Evolutionary conservation across 2,113 vertebrate species (phyloP).

Genomic region (sheep (Ovis aries)): DNA sequence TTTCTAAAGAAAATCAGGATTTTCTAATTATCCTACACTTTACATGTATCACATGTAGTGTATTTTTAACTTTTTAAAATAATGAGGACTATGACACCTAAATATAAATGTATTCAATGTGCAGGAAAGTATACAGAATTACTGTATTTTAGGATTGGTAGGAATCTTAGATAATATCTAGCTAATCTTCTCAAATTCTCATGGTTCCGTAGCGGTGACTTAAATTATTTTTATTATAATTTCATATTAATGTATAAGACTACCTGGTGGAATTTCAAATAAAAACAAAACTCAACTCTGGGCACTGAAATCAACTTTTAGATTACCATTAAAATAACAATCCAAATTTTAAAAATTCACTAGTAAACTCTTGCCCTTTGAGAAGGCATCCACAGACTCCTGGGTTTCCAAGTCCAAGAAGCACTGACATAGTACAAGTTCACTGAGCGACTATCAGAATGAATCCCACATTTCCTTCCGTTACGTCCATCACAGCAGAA

Average conservation of each 20-base stretch:
- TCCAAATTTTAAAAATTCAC: conserved; percentile 1
- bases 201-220: not conserved
- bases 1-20: not conserved
- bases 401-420: not conserved
- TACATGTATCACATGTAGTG: not conserved
- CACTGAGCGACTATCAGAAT: not conserved
- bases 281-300: conserved; percentile 8
- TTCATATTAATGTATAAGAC: not conserved
- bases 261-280: not conserved
- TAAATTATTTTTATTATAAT: not conserved
- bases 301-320: not conserved
- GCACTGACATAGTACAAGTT: not conserved
- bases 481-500: not conserved
- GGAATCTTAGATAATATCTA: not conserved
- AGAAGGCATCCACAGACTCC: not conserved
- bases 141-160: not conserved
- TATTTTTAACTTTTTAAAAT: not conserved
- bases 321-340: not conserved
- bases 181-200: not conserved
- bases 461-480: not conserved
- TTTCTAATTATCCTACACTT: not conserved
- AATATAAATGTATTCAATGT: not conserved
- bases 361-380: not conserved
- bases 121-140: not conserved
- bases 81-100: not conserved